Evolutionary conservation across 2,113 vertebrate genomes (phyloP).

Genomic region (Silurus glanis): DNA sequence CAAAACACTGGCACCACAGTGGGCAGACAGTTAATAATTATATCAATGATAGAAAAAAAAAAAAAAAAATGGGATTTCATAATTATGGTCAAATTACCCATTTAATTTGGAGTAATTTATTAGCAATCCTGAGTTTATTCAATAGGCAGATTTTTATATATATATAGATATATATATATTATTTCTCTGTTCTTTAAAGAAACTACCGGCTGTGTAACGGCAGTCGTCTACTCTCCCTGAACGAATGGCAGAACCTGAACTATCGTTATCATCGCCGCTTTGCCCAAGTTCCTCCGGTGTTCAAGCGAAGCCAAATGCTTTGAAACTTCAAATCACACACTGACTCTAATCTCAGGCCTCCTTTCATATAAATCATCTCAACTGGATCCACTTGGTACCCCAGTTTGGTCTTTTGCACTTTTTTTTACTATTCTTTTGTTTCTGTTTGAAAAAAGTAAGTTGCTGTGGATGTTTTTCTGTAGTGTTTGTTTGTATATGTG

Average conservation of each 20-base stretch:
- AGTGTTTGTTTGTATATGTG: neutral
- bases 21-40: neutral
- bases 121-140: neutral
- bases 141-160: neutral
- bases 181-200: slow-evolving; percentile 50
- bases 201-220: slow-evolving; percentile 53
- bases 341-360: neutral
- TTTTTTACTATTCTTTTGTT: neutral
- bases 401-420: neutral
- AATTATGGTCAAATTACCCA: neutral
- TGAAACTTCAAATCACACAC: slow-evolving; percentile 13
- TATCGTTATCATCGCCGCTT: slow-evolving; percentile 43
- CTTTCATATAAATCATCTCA: neutral
- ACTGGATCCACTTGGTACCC: neutral
- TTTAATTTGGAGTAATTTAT: neutral
- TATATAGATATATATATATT: neutral
- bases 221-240: slow-evolving; percentile 31
- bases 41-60: neutral
- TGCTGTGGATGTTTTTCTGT: neutral
- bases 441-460: neutral
- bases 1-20: neutral
- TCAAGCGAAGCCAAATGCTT: slow-evolving; percentile 36
- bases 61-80: neutral
- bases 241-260: slow-evolving; percentile 57
- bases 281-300: slow-evolving; percentile 44